Evolutionary conservation across 2,888 invertebrate genomes (phyloP), one percentile per base, ranked within the genome.

Genomic region (Melanostoma mellinum): DNA sequence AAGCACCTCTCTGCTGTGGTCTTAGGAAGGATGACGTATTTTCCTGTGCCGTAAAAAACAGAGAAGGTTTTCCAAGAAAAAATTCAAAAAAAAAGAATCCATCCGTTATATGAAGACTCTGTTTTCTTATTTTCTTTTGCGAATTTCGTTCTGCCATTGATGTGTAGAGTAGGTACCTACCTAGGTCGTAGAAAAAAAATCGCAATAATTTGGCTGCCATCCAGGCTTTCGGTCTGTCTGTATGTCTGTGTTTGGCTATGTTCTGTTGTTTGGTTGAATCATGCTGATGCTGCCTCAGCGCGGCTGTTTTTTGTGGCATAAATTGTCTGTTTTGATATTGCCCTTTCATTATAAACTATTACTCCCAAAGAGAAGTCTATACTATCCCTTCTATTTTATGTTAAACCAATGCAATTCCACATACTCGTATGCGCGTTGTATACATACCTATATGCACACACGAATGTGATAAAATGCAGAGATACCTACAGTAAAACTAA

Each of bases 191-290:
- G 20, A 69, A 61, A 53, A 38, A 61, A 53, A 35, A 35, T 61
- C 40, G 30, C 60, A 36, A 76, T 76, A 69, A 76, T 76, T 76
- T 76, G 76, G 76, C 76, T 69, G 76, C 68, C 68, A 76, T 76
- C 76, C 76, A 69, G 76, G 69, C 76, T 76, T 52, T 76, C 76
- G 52, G 68, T 58, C 75, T 76, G 65, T 46, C 61, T 72, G 20
- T 20, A 1, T 42, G 71, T 35, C 20, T 30, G 36, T 44, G 58
- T 40, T 56, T 67, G 67, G 58, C 58, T 67, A 20, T 56, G 36
- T 61, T 71, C 52, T 20, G 36, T 53, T 73, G 52, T 65, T 73
- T 71, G 52, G 32, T 67, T 32, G 46, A 38, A 48, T 20, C 32
- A 4, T 60, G 3, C 9, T 36, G 65, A 8, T 35, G 56, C 48